phyloP scores from a whole-genome alignment of 1,140 invertebrate genomes.

The Drosophila parvula region DNA sequence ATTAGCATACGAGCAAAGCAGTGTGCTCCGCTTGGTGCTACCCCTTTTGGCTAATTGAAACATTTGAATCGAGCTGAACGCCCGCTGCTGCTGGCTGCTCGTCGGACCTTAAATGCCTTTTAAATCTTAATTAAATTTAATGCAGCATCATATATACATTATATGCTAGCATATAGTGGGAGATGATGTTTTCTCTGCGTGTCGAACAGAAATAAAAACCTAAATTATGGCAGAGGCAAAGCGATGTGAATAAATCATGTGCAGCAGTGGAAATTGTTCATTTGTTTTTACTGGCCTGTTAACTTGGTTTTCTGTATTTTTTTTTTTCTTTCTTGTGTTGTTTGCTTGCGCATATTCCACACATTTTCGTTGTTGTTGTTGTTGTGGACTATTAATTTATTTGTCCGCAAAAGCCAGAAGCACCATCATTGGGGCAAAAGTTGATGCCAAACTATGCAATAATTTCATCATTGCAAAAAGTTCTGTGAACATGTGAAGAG shows the following conservation, averaged over 20 bases:
- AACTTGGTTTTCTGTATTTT: slow-evolving; percentile 13
- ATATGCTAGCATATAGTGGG: neutral
- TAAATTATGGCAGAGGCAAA: slow-evolving; percentile 38
- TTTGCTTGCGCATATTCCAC: slow-evolving; percentile 11
- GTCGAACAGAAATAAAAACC: slow-evolving; percentile 38
- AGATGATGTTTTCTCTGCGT: slow-evolving; percentile 38
- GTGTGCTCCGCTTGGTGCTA: neutral
- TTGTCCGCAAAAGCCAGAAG: slow-evolving; percentile 5
- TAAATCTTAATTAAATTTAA: slow-evolving; percentile 60
- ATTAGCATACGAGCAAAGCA: slow-evolving; percentile 63
- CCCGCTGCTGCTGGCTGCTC: slow-evolving; percentile 11
- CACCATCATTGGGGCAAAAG: slow-evolving; percentile 11
- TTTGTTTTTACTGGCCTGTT: slow-evolving; percentile 12
- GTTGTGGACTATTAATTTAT: slow-evolving; percentile 36
- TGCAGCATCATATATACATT: slow-evolving; percentile 18
- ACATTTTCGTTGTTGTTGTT: slow-evolving; percentile 4
- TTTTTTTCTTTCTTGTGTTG: neutral
- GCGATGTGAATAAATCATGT: slow-evolving; percentile 43
- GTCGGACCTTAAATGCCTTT: slow-evolving; percentile 43
- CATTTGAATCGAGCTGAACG: slow-evolving; percentile 40
- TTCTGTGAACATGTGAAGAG: slow-evolving; percentile 63
- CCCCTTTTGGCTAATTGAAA: slow-evolving; percentile 55
- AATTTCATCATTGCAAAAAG: slow-evolving; percentile 72
- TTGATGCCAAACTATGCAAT: slow-evolving; percentile 59
- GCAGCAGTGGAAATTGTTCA: slow-evolving; percentile 16